These are phyloP conservation scores for Polypterus senegalus DNA, from an alignment of 2,113 vertebrate species.

Conservation along the genomic window DNA sequence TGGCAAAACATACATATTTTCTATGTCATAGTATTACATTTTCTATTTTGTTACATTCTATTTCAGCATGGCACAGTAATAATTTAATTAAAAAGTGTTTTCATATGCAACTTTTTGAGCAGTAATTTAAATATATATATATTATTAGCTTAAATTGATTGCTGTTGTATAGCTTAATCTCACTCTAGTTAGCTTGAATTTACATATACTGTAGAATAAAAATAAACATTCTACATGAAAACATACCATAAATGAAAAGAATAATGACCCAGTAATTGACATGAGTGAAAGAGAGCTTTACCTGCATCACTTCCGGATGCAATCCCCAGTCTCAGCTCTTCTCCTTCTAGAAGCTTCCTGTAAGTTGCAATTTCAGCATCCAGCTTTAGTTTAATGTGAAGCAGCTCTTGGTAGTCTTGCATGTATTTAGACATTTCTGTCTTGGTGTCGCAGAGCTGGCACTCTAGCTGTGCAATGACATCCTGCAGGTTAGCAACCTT, in stretches of 20 bases:
- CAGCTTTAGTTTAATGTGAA: slow-evolving; percentile 61
- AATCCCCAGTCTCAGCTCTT: slow-evolving; percentile 54
- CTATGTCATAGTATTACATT: background rate
- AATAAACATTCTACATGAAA: too few relatives aligned
- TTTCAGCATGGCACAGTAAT: background rate
- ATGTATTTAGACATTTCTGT: slow-evolving; percentile 45
- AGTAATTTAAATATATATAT: background rate
- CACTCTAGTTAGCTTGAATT: background rate
- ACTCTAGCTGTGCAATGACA: slow-evolving; percentile 49
- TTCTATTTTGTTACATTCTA: slow-evolving; percentile 4
- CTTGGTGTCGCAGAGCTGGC: slow-evolving; percentile 57
- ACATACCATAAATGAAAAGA: too few relatives aligned
- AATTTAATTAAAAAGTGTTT: background rate
- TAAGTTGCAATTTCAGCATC: slow-evolving; percentile 61
- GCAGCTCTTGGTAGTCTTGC: slow-evolving; percentile 40
- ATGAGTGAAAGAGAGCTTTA: background rate
- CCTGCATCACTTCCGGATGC: slow-evolving; percentile 20
- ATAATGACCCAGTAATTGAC: too few relatives aligned
- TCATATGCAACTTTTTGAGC: background rate
- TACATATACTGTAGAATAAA: background rate
- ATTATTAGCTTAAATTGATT: background rate
- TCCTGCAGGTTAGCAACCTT: slow-evolving; percentile 33
- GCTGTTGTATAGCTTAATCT: too few relatives aligned
- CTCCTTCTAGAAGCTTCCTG: slow-evolving; percentile 59
- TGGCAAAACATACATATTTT: too few relatives aligned